Evolutionary conservation across 2,888 invertebrate species (phyloP).

Genomic region (Steromphala cineraria): DNA sequence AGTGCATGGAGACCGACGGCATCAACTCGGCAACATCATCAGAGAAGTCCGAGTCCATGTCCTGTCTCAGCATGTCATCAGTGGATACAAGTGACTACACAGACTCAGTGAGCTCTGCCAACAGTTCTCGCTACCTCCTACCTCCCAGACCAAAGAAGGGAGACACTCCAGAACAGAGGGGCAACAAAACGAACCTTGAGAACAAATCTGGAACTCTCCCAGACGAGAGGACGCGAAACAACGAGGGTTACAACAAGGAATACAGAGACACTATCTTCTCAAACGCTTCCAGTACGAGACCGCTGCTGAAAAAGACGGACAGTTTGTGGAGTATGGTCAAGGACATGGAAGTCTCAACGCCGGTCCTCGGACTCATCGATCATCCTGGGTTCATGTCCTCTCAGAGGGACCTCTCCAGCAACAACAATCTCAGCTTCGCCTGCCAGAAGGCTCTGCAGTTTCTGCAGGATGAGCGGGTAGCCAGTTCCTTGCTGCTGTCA

Average conservation of each 20-base stretch:
- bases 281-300: background rate
- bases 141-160: background rate
- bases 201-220: too few relatives aligned
- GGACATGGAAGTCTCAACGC: background rate
- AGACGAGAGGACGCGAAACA: too few relatives aligned
- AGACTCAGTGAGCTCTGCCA: constrained; percentile 36
- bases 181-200: background rate
- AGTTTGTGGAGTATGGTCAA: background rate
- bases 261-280: background rate
- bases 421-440: constrained; percentile 9
- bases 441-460: constrained; percentile 37
- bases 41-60: too few relatives aligned
- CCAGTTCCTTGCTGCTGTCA: constrained; percentile 31
- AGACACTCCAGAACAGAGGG: background rate
- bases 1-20: too few relatives aligned
- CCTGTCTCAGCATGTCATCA: too few relatives aligned
- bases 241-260: background rate
- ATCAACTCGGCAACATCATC: too few relatives aligned
- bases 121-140: constrained; percentile 33
- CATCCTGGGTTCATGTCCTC: background rate
- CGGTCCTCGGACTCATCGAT: background rate
- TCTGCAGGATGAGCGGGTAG: constrained; percentile 35
- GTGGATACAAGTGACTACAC: constrained; percentile 27
- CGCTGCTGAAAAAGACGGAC: background rate
- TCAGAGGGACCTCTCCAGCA: background rate